phyloP scores from a whole-genome alignment of 2,113 vertebrate species.

The Pomatorhinus ruficollis region DNA sequence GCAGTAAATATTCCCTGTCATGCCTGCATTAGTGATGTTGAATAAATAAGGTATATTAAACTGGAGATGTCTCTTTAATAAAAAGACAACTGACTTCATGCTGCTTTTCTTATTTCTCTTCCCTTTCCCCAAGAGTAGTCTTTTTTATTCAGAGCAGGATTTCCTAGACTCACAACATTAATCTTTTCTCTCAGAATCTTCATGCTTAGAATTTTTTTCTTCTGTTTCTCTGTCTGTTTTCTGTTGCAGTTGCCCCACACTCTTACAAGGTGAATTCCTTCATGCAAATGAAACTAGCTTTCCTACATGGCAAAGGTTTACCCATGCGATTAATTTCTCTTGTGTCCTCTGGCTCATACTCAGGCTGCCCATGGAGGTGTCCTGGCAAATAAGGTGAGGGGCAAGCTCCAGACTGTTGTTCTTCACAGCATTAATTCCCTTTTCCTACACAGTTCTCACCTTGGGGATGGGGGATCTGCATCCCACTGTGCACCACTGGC shows the following conservation, averaged over 20 bases:
- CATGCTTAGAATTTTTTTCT: conserved; percentile 6
- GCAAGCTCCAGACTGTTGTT: background rate
- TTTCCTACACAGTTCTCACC: background rate
- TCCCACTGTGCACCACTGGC: background rate
- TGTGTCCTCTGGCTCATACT: background rate
- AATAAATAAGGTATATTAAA: background rate
- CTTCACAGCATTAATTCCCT: background rate
- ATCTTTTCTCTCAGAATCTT: conserved; percentile 4
- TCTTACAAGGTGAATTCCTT: conserved; percentile 37
- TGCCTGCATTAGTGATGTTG: background rate
- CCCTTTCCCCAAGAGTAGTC: background rate
- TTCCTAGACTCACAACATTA: conserved; percentile 8
- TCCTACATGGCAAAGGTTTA: conserved; percentile 28
- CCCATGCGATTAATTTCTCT: background rate
- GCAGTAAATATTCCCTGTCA: background rate
- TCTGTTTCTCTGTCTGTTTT: conserved; percentile 37
- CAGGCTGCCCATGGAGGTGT: conserved; percentile 6
- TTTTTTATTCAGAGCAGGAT: background rate
- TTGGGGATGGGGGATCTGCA: background rate
- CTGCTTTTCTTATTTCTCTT: background rate
- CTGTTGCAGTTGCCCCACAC: background rate
- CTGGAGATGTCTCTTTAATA: background rate
- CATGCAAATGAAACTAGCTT: background rate
- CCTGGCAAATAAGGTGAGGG: conserved; percentile 33
- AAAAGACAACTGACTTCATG: background rate